Evolutionary conservation across 1,140 invertebrate genomes (phyloP), one percentile per base, ranked within the genome.

Genomic region (Monomorium pharaonis): DNA sequence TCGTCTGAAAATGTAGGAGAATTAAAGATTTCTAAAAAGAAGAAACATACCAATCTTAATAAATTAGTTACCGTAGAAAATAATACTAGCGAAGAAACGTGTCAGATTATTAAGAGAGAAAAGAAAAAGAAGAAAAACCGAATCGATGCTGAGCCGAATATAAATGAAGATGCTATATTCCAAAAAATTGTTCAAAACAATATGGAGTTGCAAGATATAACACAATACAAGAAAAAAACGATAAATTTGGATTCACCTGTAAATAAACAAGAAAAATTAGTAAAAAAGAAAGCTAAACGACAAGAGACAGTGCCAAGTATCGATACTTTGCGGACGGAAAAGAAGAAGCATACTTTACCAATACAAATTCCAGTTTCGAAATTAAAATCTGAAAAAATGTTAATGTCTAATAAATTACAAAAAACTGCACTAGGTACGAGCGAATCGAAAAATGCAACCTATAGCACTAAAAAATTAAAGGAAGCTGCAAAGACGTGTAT

Each of bases 101-200:
- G 4, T 42, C 24, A 76, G 30, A 60, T 70, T 21, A 30, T 0
- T 27, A 56, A 37, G 3, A 5, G 24, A 5, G 70, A 47, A 37
- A 33, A 27, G 14, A 83, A 75, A 24, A 84, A 86, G 24, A 85
- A 80, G 12, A 44, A 80, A n/a, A 86, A 80, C 27, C 27, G 70
- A 24, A 27, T 42, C 27, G 14, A 18, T 0, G 9, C 1, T 37
- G 77, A 33, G 42, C 33, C 33, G 0, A 16, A 14, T 1, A 4
- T 10, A 7, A 33, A 49, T 21, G 2, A 49, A 47, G n/a, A 14
- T 16, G 9, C 74, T 60, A 18, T 33, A 47, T 9, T 14, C 10
- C 12, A n/a, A 58, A n/a, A 56, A 27, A 80, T 37, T 76, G 1
- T 18, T 3, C 10, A 18, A 16, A 78, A 54, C 1, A 47, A 10